Percentiles rank a stretch among this genome's conserved stretches.
These are phyloP conservation scores for Achlya flavicornis DNA, from an alignment of 2,888 invertebrate species.

Conservation along the genomic window DNA sequence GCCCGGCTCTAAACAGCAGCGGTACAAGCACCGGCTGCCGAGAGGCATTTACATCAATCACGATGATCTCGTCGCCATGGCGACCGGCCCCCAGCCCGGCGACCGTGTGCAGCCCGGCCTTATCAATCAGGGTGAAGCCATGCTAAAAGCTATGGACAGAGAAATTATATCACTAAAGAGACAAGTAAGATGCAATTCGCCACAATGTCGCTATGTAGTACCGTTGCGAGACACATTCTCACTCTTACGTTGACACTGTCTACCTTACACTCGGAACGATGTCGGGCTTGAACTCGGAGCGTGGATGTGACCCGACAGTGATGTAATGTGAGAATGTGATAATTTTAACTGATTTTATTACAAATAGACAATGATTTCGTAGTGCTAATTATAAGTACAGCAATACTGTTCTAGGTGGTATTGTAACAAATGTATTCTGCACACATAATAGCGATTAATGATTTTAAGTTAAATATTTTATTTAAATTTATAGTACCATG, in stretches of 20 bases:
- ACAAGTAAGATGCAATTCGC: slow-evolving; percentile 91
- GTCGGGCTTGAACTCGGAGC: slow-evolving; percentile 28
- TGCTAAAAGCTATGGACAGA: slow-evolving; percentile 96
- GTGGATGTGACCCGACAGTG: slow-evolving; percentile 38
- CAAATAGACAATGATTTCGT: slow-evolving; percentile 42
- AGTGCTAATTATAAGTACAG: slow-evolving; percentile 42
- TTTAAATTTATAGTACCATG: slow-evolving; percentile 30
- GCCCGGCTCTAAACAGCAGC: slow-evolving; percentile 77
- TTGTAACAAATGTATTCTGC: slow-evolving; percentile 74
- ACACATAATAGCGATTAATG: slow-evolving; percentile 64
- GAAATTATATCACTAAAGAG: slow-evolving; percentile 97
- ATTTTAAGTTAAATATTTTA: slow-evolving; percentile 36
- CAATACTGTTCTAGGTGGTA: slow-evolving; percentile 51
- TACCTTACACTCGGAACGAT: slow-evolving; percentile 21
- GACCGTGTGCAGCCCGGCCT: slow-evolving; percentile 77
- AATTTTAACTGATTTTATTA: slow-evolving; percentile 40
- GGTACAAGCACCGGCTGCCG: slow-evolving; percentile 93
- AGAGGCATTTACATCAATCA: slow-evolving; percentile 99
- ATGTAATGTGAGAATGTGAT: slow-evolving; percentile 74
- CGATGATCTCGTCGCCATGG: slow-evolving; percentile 97
- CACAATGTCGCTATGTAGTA: slow-evolving; percentile 64
- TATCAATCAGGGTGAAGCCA: slow-evolving; percentile 89
- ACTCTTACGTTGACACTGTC: slow-evolving; percentile 58
- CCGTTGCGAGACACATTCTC: slow-evolving; percentile 67
- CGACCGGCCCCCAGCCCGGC: slow-evolving; percentile 88